phyloP scores from a whole-genome alignment of 2,797 vertebrate species.

The Podargus strigoides region DNA sequence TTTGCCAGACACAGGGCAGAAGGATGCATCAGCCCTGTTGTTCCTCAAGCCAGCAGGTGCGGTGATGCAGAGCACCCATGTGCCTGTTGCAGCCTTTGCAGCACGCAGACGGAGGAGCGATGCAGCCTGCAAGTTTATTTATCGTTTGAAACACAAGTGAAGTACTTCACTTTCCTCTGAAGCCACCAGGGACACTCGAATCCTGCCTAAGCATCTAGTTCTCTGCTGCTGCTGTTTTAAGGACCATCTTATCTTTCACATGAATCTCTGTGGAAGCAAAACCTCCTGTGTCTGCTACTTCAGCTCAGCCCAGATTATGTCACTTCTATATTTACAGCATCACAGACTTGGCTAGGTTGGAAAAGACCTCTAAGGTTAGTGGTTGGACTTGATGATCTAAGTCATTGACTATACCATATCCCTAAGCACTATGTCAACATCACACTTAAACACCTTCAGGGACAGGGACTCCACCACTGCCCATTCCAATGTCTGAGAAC shows the following conservation, averaged over 20 bases:
- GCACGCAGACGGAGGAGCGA: background rate
- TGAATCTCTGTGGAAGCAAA: background rate
- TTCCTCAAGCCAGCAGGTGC: background rate
- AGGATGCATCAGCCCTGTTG: fast-evolving
- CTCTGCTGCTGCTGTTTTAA: background rate
- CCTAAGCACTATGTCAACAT: no score
- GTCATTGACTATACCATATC: no score
- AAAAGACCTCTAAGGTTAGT: no score
- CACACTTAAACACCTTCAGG: no score
- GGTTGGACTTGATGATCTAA: no score
- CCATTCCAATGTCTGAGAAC: no score
- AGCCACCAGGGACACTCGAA: background rate
- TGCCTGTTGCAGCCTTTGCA: background rate
- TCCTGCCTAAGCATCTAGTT: background rate
- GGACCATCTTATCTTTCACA: background rate
- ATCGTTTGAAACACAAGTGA: background rate
- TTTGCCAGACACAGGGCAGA: background rate
- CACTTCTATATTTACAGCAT: background rate
- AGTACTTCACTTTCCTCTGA: background rate
- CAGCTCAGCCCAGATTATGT: background rate
- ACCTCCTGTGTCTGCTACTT: background rate
- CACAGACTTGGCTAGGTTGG: no score
- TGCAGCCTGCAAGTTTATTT: background rate
- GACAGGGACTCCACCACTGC: no score
- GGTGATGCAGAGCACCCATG: background rate